A percentile compares a stretch with the other conserved stretches of the same genome.
Conservation (phyloP, 2,888 invertebrate genomes). For the Unio delphinus region DNA sequence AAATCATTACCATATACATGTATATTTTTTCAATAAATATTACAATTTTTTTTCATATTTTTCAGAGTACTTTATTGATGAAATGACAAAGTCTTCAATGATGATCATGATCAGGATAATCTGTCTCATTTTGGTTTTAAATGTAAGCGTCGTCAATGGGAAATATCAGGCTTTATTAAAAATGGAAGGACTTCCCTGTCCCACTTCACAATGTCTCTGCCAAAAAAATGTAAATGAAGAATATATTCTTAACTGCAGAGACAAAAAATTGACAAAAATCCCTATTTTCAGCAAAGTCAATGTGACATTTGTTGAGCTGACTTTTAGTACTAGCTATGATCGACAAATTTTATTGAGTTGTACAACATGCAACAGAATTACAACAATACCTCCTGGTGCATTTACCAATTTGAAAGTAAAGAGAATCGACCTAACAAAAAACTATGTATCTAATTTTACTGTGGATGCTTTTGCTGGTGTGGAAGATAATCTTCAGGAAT, state of each 20-base stretch:
- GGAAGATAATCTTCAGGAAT: constrained; percentile 84
- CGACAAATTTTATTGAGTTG: constrained; percentile 8
- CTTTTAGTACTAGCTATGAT: constrained; percentile 27
- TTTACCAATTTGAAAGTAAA: constrained; percentile 88
- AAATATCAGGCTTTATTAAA: too few relatives aligned
- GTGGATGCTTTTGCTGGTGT: constrained; percentile 88
- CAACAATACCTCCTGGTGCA: constrained; percentile 71
- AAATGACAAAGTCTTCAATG: too few relatives aligned
- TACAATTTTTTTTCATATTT: too few relatives aligned
- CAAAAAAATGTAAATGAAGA: constrained; percentile 6
- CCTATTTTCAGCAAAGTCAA: constrained; percentile 26
- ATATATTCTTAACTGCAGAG: constrained; percentile 46
- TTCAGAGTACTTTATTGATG: too few relatives aligned
- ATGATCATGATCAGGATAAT: too few relatives aligned
- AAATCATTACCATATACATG: too few relatives aligned
- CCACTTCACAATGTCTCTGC: constrained; percentile 15
- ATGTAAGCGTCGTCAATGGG: too few relatives aligned
- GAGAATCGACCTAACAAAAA: constrained; percentile 87
- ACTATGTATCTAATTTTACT: constrained; percentile 84
- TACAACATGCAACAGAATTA: constrained; percentile 34
- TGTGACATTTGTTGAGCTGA: constrained; percentile 44
- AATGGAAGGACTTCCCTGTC: too few relatives aligned
- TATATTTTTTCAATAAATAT: too few relatives aligned
- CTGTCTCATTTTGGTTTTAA: too few relatives aligned
- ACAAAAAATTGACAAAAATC: constrained; percentile 21